Evolutionary conservation across 2,888 invertebrate genomes (phyloP).

Genomic region (Abrostola triplasia): DNA sequence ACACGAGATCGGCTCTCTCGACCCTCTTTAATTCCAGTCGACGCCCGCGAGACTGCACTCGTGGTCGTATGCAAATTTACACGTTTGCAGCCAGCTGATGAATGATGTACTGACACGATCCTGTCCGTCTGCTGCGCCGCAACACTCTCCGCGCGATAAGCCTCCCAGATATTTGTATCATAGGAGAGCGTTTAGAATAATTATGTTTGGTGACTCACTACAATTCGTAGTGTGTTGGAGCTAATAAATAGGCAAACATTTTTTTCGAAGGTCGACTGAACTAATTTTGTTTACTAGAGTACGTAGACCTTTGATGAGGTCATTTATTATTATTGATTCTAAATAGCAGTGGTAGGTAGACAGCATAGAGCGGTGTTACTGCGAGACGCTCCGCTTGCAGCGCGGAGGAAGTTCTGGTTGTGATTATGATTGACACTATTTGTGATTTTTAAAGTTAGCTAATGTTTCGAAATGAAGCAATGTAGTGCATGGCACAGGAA

Average conservation of each 20-base stretch:
- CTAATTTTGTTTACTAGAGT: conserved; percentile 54
- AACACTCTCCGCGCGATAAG: conserved; percentile 46
- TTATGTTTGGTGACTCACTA: conserved; percentile 41
- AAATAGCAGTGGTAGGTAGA: conserved; percentile 45
- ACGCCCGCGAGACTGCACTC: conserved; percentile 74
- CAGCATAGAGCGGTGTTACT: conserved; percentile 12
- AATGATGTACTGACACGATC: conserved; percentile 79
- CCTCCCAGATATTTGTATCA: conserved; percentile 39
- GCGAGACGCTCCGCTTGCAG: conserved; percentile 43
- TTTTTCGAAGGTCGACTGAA: conserved; percentile 52
- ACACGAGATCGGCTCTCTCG: conserved; percentile 82
- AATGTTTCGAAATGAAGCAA: conserved; percentile 71
- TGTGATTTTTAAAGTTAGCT: conserved; percentile 60
- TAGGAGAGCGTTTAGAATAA: conserved; percentile 44
- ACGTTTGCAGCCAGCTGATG: conserved; percentile 77
- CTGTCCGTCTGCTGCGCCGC: conserved; percentile 50
- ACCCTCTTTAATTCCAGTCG: conserved; percentile 81
- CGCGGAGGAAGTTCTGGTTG: conserved; percentile 52
- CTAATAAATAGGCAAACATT: conserved; percentile 56
- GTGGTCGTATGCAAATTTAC: conserved; percentile 80
- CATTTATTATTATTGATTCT: conserved; percentile 45
- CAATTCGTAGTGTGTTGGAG: conserved; percentile 26
- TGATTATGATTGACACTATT: conserved; percentile 59
- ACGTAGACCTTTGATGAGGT: conserved; percentile 58
- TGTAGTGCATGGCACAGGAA: conserved; percentile 77